phyloP scores from a whole-genome alignment of 1,140 invertebrate genomes.

The Drosophila rhopaloa region DNA sequence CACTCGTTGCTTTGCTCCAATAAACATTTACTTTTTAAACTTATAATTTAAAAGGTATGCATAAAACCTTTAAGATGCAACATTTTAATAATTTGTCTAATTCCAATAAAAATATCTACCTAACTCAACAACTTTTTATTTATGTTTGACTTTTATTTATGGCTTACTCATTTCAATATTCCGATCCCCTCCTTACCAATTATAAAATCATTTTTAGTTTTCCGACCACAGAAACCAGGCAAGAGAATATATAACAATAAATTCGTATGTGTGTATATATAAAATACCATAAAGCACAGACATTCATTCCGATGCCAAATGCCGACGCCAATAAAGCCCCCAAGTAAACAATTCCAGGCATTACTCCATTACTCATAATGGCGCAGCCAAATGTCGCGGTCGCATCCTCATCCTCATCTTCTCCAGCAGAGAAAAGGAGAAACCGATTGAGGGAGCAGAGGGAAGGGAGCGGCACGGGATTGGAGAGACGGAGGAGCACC shows the following conservation, averaged over 20 bases:
- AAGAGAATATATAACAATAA: constrained; percentile 27
- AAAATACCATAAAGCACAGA: constrained; percentile 51
- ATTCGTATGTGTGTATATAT: constrained; percentile 1
- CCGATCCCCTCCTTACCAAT: constrained; percentile 5
- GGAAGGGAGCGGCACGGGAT: background rate
- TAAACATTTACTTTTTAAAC: too few relatives aligned
- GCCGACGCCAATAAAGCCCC: constrained; percentile 60
- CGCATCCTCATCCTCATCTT: constrained; percentile 16
- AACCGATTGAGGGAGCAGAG: constrained; percentile 8
- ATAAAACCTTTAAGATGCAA: too few relatives aligned
- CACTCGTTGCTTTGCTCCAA: too few relatives aligned
- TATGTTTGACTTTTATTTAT: background rate
- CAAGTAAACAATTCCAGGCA: constrained; percentile 77
- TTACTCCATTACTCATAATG: constrained; percentile 79
- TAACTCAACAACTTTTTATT: too few relatives aligned
- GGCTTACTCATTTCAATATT: constrained; percentile 24
- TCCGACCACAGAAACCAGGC: constrained; percentile 2
- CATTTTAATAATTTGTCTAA: too few relatives aligned
- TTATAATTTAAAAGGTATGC: too few relatives aligned
- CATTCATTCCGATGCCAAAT: constrained; percentile 40
- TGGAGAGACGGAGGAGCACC: constrained; percentile 38
- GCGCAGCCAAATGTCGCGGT: constrained; percentile 60
- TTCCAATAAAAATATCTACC: too few relatives aligned
- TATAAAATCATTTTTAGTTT: constrained; percentile 34
- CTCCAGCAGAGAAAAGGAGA: constrained; percentile 12